phyloP scores from a whole-genome alignment of 2,888 invertebrate genomes.

The Cosmopolites sordidus region DNA sequence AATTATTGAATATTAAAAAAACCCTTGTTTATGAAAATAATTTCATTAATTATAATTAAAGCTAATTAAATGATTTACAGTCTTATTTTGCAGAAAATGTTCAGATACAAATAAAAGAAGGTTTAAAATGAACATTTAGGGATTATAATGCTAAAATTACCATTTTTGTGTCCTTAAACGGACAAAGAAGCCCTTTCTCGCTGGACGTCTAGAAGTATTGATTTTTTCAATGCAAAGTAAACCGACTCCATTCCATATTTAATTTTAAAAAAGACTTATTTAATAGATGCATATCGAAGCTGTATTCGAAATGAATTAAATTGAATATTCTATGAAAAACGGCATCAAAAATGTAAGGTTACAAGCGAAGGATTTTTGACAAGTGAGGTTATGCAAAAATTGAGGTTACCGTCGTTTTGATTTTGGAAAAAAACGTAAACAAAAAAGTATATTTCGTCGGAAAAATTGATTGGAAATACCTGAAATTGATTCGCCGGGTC shows the following conservation, averaged over 20 bases:
- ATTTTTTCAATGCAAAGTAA: conserved; percentile 2
- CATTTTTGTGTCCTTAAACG: conserved; percentile 8
- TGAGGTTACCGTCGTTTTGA: conserved; percentile 47
- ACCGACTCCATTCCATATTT: no score
- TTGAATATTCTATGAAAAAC: conserved; percentile 11
- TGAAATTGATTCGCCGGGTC: background rate
- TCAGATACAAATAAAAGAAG: no score
- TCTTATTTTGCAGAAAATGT: no score
- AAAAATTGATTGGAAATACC: background rate
- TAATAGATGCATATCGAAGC: no score
- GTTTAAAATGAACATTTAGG: no score
- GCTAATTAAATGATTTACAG: no score
- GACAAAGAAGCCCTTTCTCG: conserved; percentile 6
- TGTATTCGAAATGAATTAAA: no score
- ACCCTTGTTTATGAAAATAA: no score
- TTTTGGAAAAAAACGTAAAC: conserved; percentile 47
- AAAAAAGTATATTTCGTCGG: conserved; percentile 30
- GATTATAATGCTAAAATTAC: conserved; percentile 8
- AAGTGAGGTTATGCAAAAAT: conserved; percentile 49
- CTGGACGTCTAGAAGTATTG: conserved; percentile 8
- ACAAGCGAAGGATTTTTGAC: conserved; percentile 40
- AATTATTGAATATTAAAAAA: no score
- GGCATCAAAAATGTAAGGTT: conserved; percentile 22
- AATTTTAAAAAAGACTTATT: no score
- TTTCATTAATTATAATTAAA: no score